A percentile compares a stretch with the other conserved stretches of the same genome.
Conservation (phyloP, 2,797 vertebrate species). For the Rhynchonycteris naso region DNA sequence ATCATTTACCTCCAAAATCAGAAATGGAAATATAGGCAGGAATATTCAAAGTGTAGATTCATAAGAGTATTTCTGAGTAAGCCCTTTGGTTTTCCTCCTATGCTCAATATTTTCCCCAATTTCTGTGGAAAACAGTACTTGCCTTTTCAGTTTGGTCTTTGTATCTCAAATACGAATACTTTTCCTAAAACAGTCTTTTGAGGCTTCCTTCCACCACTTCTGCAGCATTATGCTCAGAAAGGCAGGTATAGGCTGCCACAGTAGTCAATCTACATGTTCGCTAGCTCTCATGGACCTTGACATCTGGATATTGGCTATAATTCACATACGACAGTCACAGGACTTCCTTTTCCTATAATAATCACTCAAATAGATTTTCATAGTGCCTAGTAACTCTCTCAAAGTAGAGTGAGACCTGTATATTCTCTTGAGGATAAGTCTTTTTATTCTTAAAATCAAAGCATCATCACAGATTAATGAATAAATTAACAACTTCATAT, state of each 20-base stretch:
- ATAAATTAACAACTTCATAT: background rate
- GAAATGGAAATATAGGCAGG: background rate
- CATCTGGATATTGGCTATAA: background rate
- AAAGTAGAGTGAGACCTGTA: background rate
- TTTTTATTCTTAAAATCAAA: constrained; percentile 20
- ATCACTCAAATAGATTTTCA: constrained; percentile 20
- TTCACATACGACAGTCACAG: background rate
- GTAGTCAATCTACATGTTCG: background rate
- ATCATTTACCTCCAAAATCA: constrained; percentile 19
- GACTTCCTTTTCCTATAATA: background rate
- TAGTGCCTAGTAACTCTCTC: background rate
- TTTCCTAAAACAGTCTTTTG: constrained; percentile 13
- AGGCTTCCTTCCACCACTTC: background rate
- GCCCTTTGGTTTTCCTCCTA: background rate
- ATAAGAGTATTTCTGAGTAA: background rate
- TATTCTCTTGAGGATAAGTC: constrained; percentile 31
- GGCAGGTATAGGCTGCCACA: background rate
- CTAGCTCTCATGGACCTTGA: background rate
- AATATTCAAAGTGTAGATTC: background rate
- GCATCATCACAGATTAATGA: background rate
- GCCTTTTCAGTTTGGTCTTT: constrained; percentile 35
- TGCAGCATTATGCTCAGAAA: background rate
- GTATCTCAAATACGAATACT: background rate
- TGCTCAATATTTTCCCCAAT: background rate
- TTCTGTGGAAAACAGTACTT: constrained; percentile 23